Percentiles rank a stretch among this genome's conserved stretches.
Evolutionary conservation across 2,888 invertebrate genomes (phyloP).

Genomic region (Chaitophorus viminalis): DNA sequence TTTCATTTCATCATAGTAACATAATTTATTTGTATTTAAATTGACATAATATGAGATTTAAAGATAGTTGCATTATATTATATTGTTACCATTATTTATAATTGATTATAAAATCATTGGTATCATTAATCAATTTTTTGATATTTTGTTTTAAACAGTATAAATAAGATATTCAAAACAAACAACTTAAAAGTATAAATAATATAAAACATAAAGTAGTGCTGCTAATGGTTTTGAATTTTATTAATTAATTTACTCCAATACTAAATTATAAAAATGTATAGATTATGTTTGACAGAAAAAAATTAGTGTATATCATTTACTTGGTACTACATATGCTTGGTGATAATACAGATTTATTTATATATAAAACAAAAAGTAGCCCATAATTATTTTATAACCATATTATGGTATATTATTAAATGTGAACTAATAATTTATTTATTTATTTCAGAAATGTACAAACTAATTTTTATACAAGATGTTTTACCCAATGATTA

Average conservation of each 20-base stretch:
- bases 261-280: neutral
- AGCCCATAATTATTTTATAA: neutral
- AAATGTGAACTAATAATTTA: neutral
- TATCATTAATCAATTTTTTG: too few relatives aligned
- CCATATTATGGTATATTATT: neutral
- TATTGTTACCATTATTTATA: too few relatives aligned
- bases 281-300: neutral
- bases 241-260: too few relatives aligned
- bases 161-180: too few relatives aligned
- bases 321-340: neutral
- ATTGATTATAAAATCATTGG: too few relatives aligned
- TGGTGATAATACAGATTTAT: neutral
- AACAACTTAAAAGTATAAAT: too few relatives aligned
- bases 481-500: conserved; percentile 40
- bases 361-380: neutral
- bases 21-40: neutral
- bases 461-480: conserved; percentile 12
- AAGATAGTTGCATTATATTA: too few relatives aligned
- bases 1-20: neutral
- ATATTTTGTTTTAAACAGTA: too few relatives aligned
- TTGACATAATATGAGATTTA: neutral
- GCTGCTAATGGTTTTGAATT: too few relatives aligned
- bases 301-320: neutral
- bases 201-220: too few relatives aligned
- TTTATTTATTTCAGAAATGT: conserved; percentile 33